These are phyloP conservation scores for Lutraria lutraria DNA, from an alignment of 2,888 invertebrate species.

Conservation along the genomic window DNA sequence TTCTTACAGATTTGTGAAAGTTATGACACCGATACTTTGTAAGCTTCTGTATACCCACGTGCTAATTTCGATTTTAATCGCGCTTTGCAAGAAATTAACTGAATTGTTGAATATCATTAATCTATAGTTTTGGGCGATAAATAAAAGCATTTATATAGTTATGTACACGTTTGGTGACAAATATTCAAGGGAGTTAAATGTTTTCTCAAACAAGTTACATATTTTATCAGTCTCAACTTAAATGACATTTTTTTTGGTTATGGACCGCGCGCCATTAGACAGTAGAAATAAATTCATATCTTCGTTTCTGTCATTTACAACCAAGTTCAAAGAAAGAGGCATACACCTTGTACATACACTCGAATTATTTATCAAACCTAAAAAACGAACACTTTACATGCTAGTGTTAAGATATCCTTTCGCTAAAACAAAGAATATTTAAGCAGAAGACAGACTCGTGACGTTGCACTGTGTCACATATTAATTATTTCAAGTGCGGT, in stretches of 20 bases:
- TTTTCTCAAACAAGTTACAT: neutral
- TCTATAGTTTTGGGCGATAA: neutral
- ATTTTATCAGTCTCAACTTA: neutral
- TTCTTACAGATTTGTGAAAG: slow-evolving; percentile 37
- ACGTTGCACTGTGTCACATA: slow-evolving; percentile 54
- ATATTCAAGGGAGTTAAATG: neutral
- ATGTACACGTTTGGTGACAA: neutral
- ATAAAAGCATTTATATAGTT: neutral
- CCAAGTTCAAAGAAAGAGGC: slow-evolving; percentile 57
- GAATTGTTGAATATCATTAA: neutral
- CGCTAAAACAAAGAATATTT: slow-evolving; percentile 62
- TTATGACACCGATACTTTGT: slow-evolving; percentile 20
- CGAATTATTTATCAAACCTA: slow-evolving; percentile 49
- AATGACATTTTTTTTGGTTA: slow-evolving; percentile 10
- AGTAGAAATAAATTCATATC: slow-evolving; percentile 48
- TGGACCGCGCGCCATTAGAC: slow-evolving; percentile 33
- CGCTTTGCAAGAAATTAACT: neutral
- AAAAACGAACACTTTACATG: slow-evolving; percentile 42
- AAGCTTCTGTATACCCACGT: neutral
- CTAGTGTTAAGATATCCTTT: slow-evolving; percentile 48
- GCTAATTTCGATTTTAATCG: neutral
- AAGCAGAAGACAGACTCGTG: slow-evolving; percentile 38
- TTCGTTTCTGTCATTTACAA: slow-evolving; percentile 56
- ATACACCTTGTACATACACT: slow-evolving; percentile 59
- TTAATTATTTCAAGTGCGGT: slow-evolving; percentile 65